Percentiles rank a stretch among this genome's conserved stretches.
Conservation (phyloP, 2,797 vertebrate species). For the Smutsia gigantea region DNA sequence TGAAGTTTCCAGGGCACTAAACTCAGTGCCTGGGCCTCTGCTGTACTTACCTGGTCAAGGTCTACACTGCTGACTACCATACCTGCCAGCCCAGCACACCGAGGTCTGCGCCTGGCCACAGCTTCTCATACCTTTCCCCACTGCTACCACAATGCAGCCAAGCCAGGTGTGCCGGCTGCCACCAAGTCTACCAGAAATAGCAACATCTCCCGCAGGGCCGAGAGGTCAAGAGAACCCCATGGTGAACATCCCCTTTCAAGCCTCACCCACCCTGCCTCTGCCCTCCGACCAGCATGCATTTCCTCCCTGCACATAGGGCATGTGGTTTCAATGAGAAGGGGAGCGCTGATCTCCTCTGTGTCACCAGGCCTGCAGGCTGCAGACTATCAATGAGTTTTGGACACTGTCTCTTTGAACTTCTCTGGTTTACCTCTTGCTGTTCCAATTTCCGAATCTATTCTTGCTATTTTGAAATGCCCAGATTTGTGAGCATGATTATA, state of each 20-base stretch:
- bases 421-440: constrained; percentile 61
- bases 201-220: background rate
- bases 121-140: background rate
- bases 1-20: background rate
- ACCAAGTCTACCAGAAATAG: constrained; percentile 67
- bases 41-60: background rate
- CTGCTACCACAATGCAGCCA: background rate
- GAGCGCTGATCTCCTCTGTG: constrained; percentile 65
- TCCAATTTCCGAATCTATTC: constrained; percentile 60
- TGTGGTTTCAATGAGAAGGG: constrained; percentile 68
- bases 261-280: constrained; percentile 73
- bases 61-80: background rate
- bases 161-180: constrained; percentile 22
- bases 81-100: background rate
- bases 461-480: constrained; percentile 44
- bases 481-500: constrained; percentile 21
- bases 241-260: constrained; percentile 76
- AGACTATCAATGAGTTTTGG: background rate
- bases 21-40: too few relatives aligned
- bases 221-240: constrained; percentile 27
- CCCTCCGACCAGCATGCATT: constrained; percentile 76
- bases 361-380: constrained; percentile 50
- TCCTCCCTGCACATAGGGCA: constrained; percentile 78
- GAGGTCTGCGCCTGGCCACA: background rate
- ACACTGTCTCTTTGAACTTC: constrained; percentile 64